phyloP scores from a whole-genome alignment of 1,140 invertebrate species.

The Brachionus calyciflorus region DNA sequence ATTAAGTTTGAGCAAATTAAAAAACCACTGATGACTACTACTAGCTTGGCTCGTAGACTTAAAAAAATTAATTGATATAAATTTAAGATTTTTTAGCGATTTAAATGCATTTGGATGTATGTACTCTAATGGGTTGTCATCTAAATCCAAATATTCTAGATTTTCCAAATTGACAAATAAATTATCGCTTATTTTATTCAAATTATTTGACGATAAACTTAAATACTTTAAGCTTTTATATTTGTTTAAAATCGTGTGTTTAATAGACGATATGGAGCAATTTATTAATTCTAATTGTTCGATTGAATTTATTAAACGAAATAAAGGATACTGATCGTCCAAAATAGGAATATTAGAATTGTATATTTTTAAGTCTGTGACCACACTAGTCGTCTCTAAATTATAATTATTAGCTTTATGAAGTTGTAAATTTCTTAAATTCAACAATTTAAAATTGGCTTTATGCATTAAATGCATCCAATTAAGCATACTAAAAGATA shows the following conservation, averaged over 20 bases:
- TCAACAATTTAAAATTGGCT: constrained; percentile 21
- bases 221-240: constrained; percentile 3
- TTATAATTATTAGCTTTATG: not conserved
- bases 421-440: not conserved
- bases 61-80: not conserved
- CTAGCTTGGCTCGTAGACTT: not conserved
- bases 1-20: not conserved
- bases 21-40: not conserved
- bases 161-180: not conserved
- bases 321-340: not conserved
- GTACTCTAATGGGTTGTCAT: not conserved
- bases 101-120: constrained; percentile 4
- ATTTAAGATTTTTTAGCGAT: not conserved
- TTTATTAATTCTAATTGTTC: constrained; percentile 10
- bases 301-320: not conserved
- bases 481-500: not conserved
- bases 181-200: not conserved
- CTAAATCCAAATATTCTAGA: constrained; percentile 1
- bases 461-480: constrained; percentile 5
- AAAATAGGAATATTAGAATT: not conserved
- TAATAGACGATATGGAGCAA: not conserved
- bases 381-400: not conserved
- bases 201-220: constrained; percentile 12
- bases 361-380: constrained; percentile 11
- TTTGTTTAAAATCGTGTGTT: not conserved